Base-by-base conservation (phyloP, 2,797 vertebrate species). In the Sitta carolinensis region DNA sequence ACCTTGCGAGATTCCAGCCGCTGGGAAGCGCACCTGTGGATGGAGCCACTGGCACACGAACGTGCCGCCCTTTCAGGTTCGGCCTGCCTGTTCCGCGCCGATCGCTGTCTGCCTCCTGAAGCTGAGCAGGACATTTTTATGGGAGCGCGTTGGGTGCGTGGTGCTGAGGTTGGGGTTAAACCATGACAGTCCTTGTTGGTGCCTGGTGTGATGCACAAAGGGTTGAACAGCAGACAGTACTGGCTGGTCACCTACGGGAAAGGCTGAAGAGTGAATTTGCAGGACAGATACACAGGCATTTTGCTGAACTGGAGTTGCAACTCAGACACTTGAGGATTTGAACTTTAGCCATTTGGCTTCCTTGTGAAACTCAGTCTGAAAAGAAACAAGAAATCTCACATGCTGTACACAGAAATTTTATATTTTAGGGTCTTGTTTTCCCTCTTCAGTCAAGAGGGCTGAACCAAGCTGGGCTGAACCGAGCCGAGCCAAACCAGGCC, bases 1-100 rank as follows among this genome's bases (percentile, higher is more conserved):
- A 30, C 20, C 57, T 13, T 38, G 30, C 63, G 36, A 87, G 43
- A 62, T 74, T 83, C 45, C 74, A 57, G 90, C 40, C 36, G 77
- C 67, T 72, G 29, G 25, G 42, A 38, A 64, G 2, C 4, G 54
- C 38, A 25, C 32, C 40, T 21, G 25, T 1, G 2, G 77, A 76
- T 16, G 83, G 80, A 88, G 73, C 62, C 69, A 23, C 79, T 42
- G 76, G 47, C 80, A 45, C 16, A 38, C 16, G 2, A 17, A 54
- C 4, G 32, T 40, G 32, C 40, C 1, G 0, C 2, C 5, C 0
- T 26, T 10, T 58, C 13, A 36, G 36, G 36, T 36, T 36, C 36
- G 8, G 36, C 36, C 36, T 36, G 36, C 36, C 36, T 10, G 36
- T 36, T 36, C 36, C 36, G 36, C 36, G 36, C 36, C 36, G 36